These are phyloP conservation scores for Fopius arisanus DNA, from an alignment of 1,140 invertebrate genomes.

Conservation along the genomic window DNA sequence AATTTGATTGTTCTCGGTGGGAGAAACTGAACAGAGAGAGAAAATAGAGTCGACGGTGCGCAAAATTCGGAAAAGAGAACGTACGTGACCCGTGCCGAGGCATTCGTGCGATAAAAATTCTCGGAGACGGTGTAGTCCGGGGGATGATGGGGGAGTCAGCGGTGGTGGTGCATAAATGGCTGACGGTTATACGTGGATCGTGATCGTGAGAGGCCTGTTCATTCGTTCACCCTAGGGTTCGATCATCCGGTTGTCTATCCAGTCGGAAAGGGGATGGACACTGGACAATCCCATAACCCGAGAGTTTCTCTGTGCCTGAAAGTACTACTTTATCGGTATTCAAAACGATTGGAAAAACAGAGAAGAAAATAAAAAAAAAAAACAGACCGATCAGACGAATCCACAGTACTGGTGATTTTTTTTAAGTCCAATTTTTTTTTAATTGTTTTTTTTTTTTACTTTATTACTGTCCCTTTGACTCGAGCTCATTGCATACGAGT, in stretches of 20 bases:
- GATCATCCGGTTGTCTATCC: slow-evolving; percentile 8
- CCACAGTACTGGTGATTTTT: not conserved
- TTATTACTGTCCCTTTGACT: not conserved
- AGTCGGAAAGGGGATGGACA: not conserved
- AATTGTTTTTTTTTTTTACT: not conserved
- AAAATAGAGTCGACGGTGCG: slow-evolving; percentile 29
- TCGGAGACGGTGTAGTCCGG: not conserved
- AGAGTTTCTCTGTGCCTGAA: not conserved
- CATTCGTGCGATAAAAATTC: slow-evolving; percentile 20
- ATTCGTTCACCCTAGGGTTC: not conserved
- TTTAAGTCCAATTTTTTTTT: not conserved
- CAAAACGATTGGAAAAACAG: not conserved
- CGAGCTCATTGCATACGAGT: not conserved
- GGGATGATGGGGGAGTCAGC: not conserved
- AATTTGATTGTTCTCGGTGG: not conserved
- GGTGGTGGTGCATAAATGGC: too few species aligned
- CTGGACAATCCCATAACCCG: not conserved
- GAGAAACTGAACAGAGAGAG: not conserved
- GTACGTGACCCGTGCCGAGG: slow-evolving; percentile 31
- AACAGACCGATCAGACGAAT: not conserved
- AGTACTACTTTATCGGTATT: not conserved
- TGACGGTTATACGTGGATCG: not conserved
- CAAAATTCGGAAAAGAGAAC: slow-evolving; percentile 34
- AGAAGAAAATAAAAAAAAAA: too few species aligned
- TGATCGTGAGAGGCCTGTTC: not conserved